Percentiles rank a stretch among this genome's conserved stretches.
Conservation (phyloP, 2,113 vertebrate species). For the Pedionomus torquatus region DNA sequence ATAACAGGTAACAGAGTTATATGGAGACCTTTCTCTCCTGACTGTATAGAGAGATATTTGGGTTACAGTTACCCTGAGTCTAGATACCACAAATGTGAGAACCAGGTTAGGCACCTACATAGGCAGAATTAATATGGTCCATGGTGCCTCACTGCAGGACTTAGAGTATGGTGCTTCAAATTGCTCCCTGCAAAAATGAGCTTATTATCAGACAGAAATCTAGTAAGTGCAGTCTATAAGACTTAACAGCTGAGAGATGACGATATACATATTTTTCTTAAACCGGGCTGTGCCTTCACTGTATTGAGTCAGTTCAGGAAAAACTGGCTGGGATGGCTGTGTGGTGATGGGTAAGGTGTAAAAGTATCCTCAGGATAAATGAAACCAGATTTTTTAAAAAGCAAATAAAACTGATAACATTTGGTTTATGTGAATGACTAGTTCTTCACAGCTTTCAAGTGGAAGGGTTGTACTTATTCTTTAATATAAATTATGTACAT, state of each 20-base stretch:
- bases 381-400: neutral
- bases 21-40: neutral
- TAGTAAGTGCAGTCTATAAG: neutral
- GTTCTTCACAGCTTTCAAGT: neutral
- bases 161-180: neutral
- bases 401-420: neutral
- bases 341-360: neutral
- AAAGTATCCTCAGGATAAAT: neutral
- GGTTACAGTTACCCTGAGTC: neutral
- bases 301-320: neutral
- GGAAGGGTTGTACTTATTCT: neutral
- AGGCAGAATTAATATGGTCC: neutral
- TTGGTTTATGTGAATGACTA: neutral
- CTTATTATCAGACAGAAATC: neutral
- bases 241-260: neutral
- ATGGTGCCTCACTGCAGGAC: neutral
- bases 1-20: neutral
- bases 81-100: neutral
- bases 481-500: neutral
- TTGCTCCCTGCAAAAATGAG: neutral
- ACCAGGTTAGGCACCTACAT: fast-evolving
- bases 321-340: neutral
- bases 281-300: neutral
- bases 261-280: neutral
- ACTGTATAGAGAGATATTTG: neutral